Evolutionary conservation across 92 coral and sea anemone genomes (phyloP).

Genomic region (Bergia sp.): DNA sequence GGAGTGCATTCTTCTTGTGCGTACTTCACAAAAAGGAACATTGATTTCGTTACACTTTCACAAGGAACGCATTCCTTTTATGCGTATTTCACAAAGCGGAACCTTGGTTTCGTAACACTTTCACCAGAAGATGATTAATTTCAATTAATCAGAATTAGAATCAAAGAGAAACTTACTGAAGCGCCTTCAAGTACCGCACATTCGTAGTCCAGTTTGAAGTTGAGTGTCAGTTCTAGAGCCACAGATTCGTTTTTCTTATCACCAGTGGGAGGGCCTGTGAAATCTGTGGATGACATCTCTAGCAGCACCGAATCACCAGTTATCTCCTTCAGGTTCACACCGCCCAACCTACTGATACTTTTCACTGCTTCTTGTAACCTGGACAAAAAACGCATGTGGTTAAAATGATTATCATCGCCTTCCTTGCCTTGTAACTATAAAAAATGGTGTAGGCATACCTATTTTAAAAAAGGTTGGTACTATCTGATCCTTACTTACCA

Average conservation of each 20-base stretch:
- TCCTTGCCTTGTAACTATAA: too few relatives aligned
- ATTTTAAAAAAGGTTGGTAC: too few relatives aligned
- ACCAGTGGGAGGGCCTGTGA: constrained; percentile 1
- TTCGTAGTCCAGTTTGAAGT: constrained; percentile 52
- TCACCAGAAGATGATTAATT: neutral
- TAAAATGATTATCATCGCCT: neutral
- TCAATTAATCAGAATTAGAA: neutral
- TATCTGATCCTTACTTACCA: too few relatives aligned
- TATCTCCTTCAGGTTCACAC: constrained; percentile 59
- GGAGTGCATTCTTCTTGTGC: too few relatives aligned
- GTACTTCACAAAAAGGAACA: too few relatives aligned
- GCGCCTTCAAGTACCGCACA: constrained; percentile 64
- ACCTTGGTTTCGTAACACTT: neutral
- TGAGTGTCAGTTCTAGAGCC: constrained; percentile 67
- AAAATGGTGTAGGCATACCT: too few relatives aligned
- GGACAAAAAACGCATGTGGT: neutral
- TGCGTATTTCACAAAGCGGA: neutral
- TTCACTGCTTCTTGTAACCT: constrained; percentile 65
- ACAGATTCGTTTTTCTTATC: neutral
- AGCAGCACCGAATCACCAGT: constrained; percentile 73
- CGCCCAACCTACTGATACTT: constrained; percentile 52
- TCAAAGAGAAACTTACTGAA: constrained; percentile 48
- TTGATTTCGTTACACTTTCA: neutral
- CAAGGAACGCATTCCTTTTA: neutral
- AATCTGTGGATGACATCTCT: constrained; percentile 53